Evolutionary conservation across 1,140 invertebrate species (phyloP).

Genomic region (Drosophila ananassae): DNA sequence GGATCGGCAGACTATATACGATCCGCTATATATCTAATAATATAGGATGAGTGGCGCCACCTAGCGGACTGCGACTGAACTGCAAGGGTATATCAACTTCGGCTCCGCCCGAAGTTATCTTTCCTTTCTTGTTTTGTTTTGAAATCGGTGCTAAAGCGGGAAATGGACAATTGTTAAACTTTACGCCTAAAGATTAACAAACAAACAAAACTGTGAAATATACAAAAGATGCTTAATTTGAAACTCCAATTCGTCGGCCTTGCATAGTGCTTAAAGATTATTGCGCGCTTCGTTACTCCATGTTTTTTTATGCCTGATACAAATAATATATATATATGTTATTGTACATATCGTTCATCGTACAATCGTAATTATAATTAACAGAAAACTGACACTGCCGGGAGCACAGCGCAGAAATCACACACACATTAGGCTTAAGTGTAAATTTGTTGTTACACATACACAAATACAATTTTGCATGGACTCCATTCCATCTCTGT

Average conservation of each 20-base stretch:
- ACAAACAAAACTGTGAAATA: constrained; percentile 40
- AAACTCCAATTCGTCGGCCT: constrained; percentile 16
- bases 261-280: constrained; percentile 67
- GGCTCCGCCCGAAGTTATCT: neutral
- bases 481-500: constrained; percentile 10
- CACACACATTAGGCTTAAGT: constrained; percentile 81
- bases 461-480: constrained; percentile 57
- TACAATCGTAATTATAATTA: constrained; percentile 63
- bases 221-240: constrained; percentile 40
- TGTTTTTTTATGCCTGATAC: constrained; percentile 34
- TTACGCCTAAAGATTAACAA: constrained; percentile 47
- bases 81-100: too few species aligned
- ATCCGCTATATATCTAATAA: too few species aligned
- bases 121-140: constrained; percentile 5
- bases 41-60: too few species aligned
- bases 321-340: constrained; percentile 27
- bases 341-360: constrained; percentile 40
- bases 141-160: constrained; percentile 29
- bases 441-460: constrained; percentile 76
- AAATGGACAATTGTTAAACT: constrained; percentile 53
- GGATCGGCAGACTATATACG: too few species aligned
- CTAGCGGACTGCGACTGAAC: too few species aligned
- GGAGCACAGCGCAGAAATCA: constrained; percentile 73
- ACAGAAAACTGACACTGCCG: constrained; percentile 66
- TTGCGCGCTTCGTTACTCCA: constrained; percentile 69